Evolutionary conservation across 2,888 invertebrate genomes (phyloP).

Genomic region (Hydroisotoma schaefferi): DNA sequence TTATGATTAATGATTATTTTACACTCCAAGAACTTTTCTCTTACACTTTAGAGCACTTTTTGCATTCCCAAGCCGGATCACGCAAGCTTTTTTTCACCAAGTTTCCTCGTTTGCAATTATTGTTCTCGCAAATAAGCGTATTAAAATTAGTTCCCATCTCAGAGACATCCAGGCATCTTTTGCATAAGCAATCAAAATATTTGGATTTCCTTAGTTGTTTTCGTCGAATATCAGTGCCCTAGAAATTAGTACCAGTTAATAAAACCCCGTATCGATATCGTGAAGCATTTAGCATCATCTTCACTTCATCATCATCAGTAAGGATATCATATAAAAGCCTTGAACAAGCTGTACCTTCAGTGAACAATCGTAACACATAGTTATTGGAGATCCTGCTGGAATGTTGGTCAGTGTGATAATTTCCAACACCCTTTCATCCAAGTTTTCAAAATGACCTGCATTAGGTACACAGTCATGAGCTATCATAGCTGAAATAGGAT

Average conservation of each 20-base stretch:
- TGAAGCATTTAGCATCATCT: too few species aligned
- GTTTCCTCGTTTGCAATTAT: constrained; percentile 35
- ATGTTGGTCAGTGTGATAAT: constrained; percentile 42
- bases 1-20: not conserved
- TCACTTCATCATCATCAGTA: too few species aligned
- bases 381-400: constrained; percentile 35
- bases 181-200: constrained; percentile 44
- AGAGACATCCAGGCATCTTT: constrained; percentile 38
- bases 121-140: constrained; percentile 35
- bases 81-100: constrained; percentile 20
- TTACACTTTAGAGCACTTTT: constrained; percentile 20
- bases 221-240: constrained; percentile 36
- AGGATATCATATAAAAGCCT: too few species aligned
- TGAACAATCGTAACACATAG: constrained; percentile 41
- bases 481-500: constrained; percentile 42
- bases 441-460: constrained; percentile 41
- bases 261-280: not conserved
- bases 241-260: constrained; percentile 4
- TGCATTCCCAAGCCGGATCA: constrained; percentile 25
- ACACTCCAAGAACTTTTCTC: not conserved
- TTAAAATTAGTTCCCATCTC: constrained; percentile 46
- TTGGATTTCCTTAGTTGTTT: constrained; percentile 37
- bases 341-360: constrained; percentile 38
- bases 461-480: constrained; percentile 46
- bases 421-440: constrained; percentile 31